Evolutionary conservation across 2,797 vertebrate genomes (phyloP).

Genomic region (Sphenopsis melanotis): DNA sequence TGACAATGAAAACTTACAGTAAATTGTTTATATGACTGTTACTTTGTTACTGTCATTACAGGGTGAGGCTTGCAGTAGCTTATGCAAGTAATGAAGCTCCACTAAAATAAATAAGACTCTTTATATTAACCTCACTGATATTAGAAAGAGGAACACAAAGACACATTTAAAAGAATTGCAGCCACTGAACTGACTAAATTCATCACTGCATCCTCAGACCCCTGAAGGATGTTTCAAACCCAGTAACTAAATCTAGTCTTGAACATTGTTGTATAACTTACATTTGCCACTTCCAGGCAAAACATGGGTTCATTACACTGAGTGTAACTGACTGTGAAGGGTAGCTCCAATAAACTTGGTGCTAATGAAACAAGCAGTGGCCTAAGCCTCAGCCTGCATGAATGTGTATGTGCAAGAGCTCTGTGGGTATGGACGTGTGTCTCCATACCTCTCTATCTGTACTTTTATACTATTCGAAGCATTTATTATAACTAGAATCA

Average conservation of each 20-base stretch:
- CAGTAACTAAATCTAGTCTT: not conserved
- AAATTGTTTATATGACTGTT: not conserved
- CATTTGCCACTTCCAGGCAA: not conserved
- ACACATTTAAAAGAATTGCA: not conserved
- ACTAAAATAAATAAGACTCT: not conserved
- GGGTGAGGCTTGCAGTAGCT: not conserved
- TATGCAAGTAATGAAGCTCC: not conserved
- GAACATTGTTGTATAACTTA: not conserved
- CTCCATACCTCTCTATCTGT: not conserved
- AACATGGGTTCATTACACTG: not conserved
- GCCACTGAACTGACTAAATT: not conserved
- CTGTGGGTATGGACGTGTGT: not conserved
- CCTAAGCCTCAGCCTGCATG: not conserved
- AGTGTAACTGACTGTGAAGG: not conserved
- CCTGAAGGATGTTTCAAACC: not conserved
- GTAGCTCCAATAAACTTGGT: not conserved
- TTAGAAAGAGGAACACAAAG: not conserved
- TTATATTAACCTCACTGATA: not conserved
- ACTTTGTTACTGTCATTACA: not conserved
- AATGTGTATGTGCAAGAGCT: not conserved
- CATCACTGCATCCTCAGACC: not conserved
- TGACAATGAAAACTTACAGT: not conserved
- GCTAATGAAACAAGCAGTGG: not conserved
- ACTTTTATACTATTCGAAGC: not conserved
- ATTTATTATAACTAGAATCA: not conserved